These are phyloP conservation scores for Platysternon megacephalum DNA, from an alignment of 2,113 vertebrate species.

Conservation along the genomic window DNA sequence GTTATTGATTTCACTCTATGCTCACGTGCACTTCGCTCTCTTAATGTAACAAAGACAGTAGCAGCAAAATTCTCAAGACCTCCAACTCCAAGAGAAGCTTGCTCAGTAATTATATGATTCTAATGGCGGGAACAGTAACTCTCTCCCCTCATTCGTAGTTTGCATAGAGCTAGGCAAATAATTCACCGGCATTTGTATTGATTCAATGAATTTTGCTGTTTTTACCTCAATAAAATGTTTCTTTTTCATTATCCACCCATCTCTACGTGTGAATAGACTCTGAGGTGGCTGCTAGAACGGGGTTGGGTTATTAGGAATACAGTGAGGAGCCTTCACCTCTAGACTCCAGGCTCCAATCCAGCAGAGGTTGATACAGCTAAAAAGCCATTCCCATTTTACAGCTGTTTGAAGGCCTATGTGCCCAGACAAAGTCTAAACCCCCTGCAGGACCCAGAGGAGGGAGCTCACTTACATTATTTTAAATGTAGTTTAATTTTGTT, in stretches of 20 bases:
- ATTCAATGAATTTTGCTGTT: neutral
- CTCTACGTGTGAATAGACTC: neutral
- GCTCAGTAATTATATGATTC: rapidly evolving
- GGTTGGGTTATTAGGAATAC: neutral
- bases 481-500: neutral
- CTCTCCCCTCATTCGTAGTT: rapidly evolving
- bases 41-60: rapidly evolving
- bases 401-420: neutral
- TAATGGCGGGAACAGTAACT: neutral
- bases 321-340: neutral
- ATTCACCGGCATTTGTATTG: rapidly evolving
- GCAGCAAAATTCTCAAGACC: neutral
- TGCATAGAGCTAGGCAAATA: rapidly evolving
- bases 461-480: neutral
- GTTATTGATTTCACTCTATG: neutral
- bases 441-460: neutral
- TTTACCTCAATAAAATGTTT: neutral
- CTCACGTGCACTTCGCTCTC: rapidly evolving
- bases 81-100: rapidly evolving
- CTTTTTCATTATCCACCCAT: neutral
- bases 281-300: neutral
- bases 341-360: neutral
- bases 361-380: neutral
- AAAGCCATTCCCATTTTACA: neutral
- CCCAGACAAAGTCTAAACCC: neutral